These are phyloP conservation scores for Philereme vetulata DNA, from an alignment of 2,888 invertebrate species.

Conservation along the genomic window DNA sequence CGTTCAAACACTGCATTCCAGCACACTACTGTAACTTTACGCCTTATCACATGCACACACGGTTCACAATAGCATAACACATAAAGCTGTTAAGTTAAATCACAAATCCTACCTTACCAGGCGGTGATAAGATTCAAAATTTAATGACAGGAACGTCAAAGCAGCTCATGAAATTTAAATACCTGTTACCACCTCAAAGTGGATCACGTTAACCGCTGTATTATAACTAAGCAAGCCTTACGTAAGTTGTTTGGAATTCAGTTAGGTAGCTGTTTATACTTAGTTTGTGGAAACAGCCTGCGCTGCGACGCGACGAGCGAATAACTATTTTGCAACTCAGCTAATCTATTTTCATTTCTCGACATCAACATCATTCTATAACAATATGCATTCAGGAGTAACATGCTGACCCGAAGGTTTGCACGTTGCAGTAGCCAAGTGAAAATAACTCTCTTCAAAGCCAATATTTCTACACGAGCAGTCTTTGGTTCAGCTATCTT, in stretches of 20 bases:
- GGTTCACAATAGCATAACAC: conserved; percentile 9
- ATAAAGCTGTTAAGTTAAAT: not conserved
- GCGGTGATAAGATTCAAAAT: conserved; percentile 20
- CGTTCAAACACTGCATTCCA: conserved; percentile 11
- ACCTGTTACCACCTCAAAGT: conserved; percentile 52
- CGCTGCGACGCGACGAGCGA: not conserved
- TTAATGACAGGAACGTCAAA: conserved; percentile 42
- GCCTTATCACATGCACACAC: not conserved
- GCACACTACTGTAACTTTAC: not conserved
- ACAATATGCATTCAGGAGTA: too few species aligned
- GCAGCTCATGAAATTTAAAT: conserved; percentile 61
- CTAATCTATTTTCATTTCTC: too few species aligned
- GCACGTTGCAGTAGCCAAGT: too few species aligned
- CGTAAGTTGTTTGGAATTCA: conserved; percentile 19
- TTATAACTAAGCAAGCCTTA: conserved; percentile 24
- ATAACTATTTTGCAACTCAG: conserved; percentile 1
- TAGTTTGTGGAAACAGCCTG: not conserved
- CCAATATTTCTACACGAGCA: too few species aligned
- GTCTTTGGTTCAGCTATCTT: too few species aligned
- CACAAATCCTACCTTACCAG: conserved; percentile 8
- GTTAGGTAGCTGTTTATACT: conserved; percentile 16
- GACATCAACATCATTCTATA: too few species aligned
- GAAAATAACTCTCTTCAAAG: too few species aligned
- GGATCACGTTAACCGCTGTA: conserved; percentile 35
- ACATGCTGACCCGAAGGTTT: too few species aligned